Evolutionary conservation across 2,888 invertebrate species (phyloP).

Genomic region (Empis stercorea): DNA sequence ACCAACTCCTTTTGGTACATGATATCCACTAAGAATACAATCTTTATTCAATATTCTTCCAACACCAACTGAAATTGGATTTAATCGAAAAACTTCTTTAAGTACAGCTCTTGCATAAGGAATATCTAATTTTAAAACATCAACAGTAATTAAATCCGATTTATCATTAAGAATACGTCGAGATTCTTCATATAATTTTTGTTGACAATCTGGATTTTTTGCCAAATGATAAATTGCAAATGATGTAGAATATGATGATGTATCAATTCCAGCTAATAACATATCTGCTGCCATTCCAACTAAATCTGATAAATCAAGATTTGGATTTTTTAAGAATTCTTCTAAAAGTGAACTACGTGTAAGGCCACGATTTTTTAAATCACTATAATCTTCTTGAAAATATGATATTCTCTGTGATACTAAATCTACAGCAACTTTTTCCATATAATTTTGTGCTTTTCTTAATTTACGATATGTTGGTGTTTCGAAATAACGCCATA

Average conservation of each 20-base stretch:
- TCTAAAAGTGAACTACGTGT: slow-evolving; percentile 44
- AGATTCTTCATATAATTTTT: slow-evolving; percentile 53
- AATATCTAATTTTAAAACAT: slow-evolving; percentile 44
- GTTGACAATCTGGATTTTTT: slow-evolving; percentile 52
- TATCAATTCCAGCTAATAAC: slow-evolving; percentile 75
- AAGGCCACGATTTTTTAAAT: slow-evolving; percentile 9
- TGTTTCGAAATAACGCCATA: slow-evolving; percentile 60
- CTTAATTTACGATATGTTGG: slow-evolving; percentile 56
- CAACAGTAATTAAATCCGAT: slow-evolving; percentile 42
- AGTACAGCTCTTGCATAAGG: slow-evolving; percentile 64
- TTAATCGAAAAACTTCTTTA: slow-evolving; percentile 70
- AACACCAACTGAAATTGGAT: slow-evolving; percentile 73
- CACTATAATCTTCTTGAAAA: slow-evolving; percentile 30
- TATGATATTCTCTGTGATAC: slow-evolving; percentile 43
- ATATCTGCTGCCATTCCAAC: slow-evolving; percentile 73
- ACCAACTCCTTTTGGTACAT: slow-evolving; percentile 63
- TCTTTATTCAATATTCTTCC: slow-evolving; percentile 62
- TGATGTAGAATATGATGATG: slow-evolving; percentile 63
- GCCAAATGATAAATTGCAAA: slow-evolving; percentile 72
- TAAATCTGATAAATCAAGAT: slow-evolving; percentile 64
- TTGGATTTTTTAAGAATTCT: slow-evolving; percentile 53
- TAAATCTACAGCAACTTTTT: slow-evolving; percentile 54
- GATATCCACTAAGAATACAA: slow-evolving; percentile 55
- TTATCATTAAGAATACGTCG: slow-evolving; percentile 40
- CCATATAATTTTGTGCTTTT: slow-evolving; percentile 57